Conservation (phyloP, 1,140 invertebrate species). For the Cepaea nemoralis region DNA sequence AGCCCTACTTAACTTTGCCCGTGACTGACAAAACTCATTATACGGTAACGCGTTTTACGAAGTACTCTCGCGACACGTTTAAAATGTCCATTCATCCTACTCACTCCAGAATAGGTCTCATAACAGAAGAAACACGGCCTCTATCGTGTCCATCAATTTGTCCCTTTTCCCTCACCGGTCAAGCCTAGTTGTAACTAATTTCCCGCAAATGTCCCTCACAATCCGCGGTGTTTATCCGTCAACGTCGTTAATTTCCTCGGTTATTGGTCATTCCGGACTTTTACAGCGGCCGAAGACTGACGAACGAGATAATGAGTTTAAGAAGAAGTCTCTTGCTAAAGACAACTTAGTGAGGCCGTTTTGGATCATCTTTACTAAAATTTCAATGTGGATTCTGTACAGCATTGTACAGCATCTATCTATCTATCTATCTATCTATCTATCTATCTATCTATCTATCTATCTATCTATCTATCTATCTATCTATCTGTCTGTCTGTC, state of each 20-base stretch:
- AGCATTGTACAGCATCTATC: too few relatives aligned
- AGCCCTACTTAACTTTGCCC: too few relatives aligned
- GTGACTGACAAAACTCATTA: too few relatives aligned
- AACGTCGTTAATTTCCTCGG: conserved; percentile 13
- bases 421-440: conserved; percentile 6
- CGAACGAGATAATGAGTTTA: not conserved
- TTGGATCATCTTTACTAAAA: too few relatives aligned
- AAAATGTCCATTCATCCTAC: not conserved
- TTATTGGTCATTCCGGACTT: conserved; percentile 25
- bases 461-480: not conserved
- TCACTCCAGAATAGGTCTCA: not conserved
- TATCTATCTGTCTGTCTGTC: not conserved
- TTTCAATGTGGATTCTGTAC: too few relatives aligned
- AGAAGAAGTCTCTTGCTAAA: too few relatives aligned
- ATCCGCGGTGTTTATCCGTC: not conserved
- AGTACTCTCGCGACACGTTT: not conserved
- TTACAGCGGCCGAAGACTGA: not conserved
- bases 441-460: not conserved
- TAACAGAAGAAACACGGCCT: conserved; percentile 23
- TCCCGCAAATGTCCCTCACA: conserved; percentile 18
- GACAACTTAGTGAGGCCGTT: too few relatives aligned
- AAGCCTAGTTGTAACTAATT: conserved; percentile 16
- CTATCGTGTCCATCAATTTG: conserved; percentile 6
- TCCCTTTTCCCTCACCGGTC: not conserved
- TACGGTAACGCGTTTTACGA: not conserved